Percentiles rank a stretch among this genome's conserved stretches.
Conservation (phyloP, 2,113 vertebrate genomes). For the Perca fluviatilis region DNA sequence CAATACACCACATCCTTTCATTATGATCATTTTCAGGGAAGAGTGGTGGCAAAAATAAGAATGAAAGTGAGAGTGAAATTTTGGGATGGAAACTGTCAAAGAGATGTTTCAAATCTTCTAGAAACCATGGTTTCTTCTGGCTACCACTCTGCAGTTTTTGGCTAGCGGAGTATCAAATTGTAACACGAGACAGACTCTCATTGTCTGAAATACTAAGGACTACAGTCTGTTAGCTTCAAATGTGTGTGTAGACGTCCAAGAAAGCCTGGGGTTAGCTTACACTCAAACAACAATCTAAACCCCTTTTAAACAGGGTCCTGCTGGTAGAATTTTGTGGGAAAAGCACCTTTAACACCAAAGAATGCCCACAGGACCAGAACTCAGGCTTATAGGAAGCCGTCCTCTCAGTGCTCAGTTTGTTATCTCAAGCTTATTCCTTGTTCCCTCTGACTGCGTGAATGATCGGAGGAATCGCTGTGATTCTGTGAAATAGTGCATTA, state of each 20-base stretch:
- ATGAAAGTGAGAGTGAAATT: slow-evolving; percentile 1
- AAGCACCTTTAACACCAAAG: slow-evolving; percentile 60
- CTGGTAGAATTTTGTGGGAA: slow-evolving; percentile 69
- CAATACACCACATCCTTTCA: not conserved
- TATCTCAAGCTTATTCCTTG: slow-evolving; percentile 71
- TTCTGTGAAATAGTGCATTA: slow-evolving; percentile 59
- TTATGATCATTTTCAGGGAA: not conserved
- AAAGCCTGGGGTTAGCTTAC: slow-evolving; percentile 58
- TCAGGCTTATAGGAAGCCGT: slow-evolving; percentile 46
- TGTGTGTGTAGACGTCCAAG: slow-evolving; percentile 44
- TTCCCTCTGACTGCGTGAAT: slow-evolving; percentile 61
- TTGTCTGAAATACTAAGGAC: slow-evolving; percentile 52
- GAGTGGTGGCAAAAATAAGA: not conserved
- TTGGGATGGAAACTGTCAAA: not conserved
- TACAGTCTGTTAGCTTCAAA: slow-evolving; percentile 47
- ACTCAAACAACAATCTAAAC: slow-evolving; percentile 53
- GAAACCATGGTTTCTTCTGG: not conserved
- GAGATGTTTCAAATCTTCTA: not conserved
- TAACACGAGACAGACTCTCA: slow-evolving; percentile 42
- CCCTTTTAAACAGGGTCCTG: slow-evolving; percentile 27
- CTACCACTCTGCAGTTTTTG: slow-evolving; percentile 1
- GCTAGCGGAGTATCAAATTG: slow-evolving; percentile 3
- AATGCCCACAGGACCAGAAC: slow-evolving; percentile 56
- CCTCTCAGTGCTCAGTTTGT: slow-evolving; percentile 64
- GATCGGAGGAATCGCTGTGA: slow-evolving; percentile 53